phyloP scores from a whole-genome alignment of 2,797 vertebrate species.

The Pygocentrus nattereri region DNA sequence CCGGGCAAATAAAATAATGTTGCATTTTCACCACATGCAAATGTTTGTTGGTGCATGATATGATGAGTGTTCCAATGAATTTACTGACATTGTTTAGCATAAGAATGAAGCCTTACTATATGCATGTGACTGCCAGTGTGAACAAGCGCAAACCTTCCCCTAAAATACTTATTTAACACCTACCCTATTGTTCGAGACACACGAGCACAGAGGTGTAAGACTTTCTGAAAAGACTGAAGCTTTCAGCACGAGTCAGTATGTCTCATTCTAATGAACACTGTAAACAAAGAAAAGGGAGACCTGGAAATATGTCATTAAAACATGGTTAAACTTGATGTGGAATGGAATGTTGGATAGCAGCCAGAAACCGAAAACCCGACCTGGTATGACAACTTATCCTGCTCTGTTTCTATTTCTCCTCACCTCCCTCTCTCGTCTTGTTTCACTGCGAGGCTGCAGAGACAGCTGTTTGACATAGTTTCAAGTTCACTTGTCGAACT shows the following conservation, averaged over 20 bases:
- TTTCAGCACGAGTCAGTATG: neutral
- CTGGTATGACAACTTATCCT: neutral
- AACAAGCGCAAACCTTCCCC: too few species aligned
- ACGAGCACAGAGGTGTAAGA: neutral
- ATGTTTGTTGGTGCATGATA: too few species aligned
- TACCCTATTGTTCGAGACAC: neutral
- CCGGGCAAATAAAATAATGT: too few species aligned
- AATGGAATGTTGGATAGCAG: neutral
- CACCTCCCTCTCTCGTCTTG: neutral
- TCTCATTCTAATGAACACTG: neutral
- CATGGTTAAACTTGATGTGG: neutral
- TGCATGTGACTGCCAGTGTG: too few species aligned
- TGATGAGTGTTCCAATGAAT: too few species aligned
- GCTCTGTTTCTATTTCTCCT: neutral
- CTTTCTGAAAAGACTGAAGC: neutral
- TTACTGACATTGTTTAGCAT: too few species aligned
- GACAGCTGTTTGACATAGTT: neutral
- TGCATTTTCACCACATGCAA: too few species aligned
- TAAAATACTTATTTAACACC: too few species aligned
- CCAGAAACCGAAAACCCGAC: neutral
- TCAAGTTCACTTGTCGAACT: neutral
- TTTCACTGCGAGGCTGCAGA: neutral
- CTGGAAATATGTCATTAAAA: neutral
- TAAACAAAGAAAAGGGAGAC: neutral
- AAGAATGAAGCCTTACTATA: too few species aligned